phyloP scores from a whole-genome alignment of 1,140 invertebrate genomes.

The Armadillidium nasatum region DNA sequence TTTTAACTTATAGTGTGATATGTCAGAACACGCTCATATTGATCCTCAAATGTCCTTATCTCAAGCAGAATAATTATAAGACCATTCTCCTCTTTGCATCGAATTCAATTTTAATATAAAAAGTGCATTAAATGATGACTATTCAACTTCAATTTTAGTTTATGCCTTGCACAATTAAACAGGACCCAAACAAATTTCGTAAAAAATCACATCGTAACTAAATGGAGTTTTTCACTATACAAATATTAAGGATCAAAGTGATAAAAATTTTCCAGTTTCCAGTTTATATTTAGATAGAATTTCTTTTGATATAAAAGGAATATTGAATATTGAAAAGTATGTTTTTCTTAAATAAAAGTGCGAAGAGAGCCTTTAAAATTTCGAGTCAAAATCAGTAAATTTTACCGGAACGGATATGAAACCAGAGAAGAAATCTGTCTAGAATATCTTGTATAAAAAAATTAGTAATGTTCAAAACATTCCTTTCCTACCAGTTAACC shows the following conservation, averaged over 20 bases:
- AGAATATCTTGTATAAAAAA: neutral
- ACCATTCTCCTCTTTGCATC: slow-evolving; percentile 4
- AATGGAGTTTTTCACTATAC: neutral
- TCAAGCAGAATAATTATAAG: neutral
- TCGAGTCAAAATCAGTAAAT: neutral
- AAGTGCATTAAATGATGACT: neutral
- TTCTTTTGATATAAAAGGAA: neutral
- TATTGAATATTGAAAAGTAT: neutral
- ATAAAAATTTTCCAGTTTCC: neutral
- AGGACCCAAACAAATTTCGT: neutral
- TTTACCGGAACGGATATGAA: neutral
- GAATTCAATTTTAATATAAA: neutral
- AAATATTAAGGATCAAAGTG: neutral
- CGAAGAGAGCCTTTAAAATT: neutral
- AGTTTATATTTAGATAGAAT: neutral
- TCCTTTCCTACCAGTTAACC: neutral
- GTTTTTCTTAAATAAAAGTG: neutral
- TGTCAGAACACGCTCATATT: neutral
- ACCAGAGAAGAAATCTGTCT: neutral
- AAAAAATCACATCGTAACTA: neutral
- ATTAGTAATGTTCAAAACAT: neutral
- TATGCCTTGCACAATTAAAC: neutral
- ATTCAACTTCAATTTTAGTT: neutral
- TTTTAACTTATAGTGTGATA: neutral
- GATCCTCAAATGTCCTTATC: neutral